These are phyloP conservation scores for Dolichopus griseipennis DNA, from an alignment of 2,888 invertebrate genomes.

Conservation along the genomic window DNA sequence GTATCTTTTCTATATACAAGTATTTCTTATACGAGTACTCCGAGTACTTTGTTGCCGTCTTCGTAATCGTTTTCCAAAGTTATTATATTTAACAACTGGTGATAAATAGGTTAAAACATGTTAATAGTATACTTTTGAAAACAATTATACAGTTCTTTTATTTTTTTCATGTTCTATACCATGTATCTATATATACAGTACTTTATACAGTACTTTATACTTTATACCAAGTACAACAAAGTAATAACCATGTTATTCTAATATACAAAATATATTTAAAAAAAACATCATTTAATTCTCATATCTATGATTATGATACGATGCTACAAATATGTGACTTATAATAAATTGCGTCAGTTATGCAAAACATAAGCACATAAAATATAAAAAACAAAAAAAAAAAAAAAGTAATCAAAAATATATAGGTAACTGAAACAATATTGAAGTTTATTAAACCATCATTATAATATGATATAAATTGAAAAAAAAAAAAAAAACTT, in stretches of 20 bases:
- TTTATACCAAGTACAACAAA: too few relatives aligned
- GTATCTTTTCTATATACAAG: too few relatives aligned
- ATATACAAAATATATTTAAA: too few relatives aligned
- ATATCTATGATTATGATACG: not conserved
- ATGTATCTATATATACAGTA: too few relatives aligned
- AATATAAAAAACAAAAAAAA: not conserved
- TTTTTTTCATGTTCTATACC: too few relatives aligned
- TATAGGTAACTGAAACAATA: constrained; percentile 4
- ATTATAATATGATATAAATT: not conserved
- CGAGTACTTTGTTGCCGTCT: too few relatives aligned
- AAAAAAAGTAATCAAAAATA: not conserved
- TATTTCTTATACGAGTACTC: too few relatives aligned
- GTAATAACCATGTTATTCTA: too few relatives aligned
- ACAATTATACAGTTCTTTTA: not conserved
- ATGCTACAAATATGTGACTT: not conserved
- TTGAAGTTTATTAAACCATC: constrained; percentile 6
- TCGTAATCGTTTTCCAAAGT: too few relatives aligned
- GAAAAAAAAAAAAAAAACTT: not conserved
- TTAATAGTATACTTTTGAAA: not conserved
- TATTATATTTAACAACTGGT: not conserved
- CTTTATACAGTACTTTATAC: too few relatives aligned
- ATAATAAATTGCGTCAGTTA: not conserved
- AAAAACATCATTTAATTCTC: not conserved
- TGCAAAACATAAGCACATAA: not conserved
- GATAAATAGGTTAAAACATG: constrained; percentile 4